Base-by-base conservation (phyloP, 2,888 invertebrate genomes). In the Camptogramma bilineatum region DNA sequence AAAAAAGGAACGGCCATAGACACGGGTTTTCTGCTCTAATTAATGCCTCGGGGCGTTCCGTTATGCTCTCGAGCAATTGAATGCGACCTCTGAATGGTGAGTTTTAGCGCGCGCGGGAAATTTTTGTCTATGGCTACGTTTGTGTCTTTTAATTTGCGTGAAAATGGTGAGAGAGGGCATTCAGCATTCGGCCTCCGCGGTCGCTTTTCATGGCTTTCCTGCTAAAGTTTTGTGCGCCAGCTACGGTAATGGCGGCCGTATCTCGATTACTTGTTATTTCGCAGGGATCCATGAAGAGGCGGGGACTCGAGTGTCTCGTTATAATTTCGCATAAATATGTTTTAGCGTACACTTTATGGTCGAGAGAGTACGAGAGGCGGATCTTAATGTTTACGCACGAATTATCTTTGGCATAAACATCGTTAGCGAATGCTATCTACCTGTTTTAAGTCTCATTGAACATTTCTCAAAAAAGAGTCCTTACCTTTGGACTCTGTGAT, bases 111-210 rank as follows among this genome's bases (percentile, higher is more conserved):
- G 82, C 86, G 83, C 85, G 84, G 85, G 52, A 82, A 82, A 81
- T 81, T 84, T 81, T 85, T 83, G 83, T 87, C 84, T 90, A 85
- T 87, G 84, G 80, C 71, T 82, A 75, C 84, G 82, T 88, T 87
- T 88, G 87, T 87, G 86, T 90, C 88, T 92, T 91, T 93, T 91
- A 91, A 92, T 93, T 92, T 91, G 90, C 87, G 90, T 90, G 82
- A 91, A 92, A 91, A 90, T 90, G 89, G 85, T 86, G 86, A 80
- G 84, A 86, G 87, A 83, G 79, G 85, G 87, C 82, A 85, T 85
- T 80, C 82, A 79, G 73, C 75, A 83, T 87, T 83, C 83, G 84
- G 78, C 71, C 72, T 69, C 28, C 63, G 73, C 73, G 80, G 80
- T 78, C 80, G 83, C 82, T 83, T 88, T 90, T 86, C 85, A 87